phyloP scores from a whole-genome alignment of 2,113 vertebrate species.

The Lates calcarifer region DNA sequence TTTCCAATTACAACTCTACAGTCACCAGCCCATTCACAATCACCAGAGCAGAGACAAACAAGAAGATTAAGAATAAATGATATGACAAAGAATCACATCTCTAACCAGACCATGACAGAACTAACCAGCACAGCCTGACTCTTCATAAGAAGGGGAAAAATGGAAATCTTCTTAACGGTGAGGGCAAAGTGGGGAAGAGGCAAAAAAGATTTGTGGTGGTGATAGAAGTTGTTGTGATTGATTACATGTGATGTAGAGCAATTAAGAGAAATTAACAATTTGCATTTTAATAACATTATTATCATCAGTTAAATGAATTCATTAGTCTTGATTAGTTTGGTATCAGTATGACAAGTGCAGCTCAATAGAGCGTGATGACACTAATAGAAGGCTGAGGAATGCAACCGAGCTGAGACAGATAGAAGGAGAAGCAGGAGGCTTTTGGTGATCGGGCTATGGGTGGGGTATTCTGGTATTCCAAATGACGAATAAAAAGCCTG shows the following conservation, averaged over 20 bases:
- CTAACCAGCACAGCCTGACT: conserved; percentile 14
- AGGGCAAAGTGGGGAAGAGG: conserved; percentile 1
- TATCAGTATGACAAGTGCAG: conserved; percentile 84
- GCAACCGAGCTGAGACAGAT: conserved; percentile 47
- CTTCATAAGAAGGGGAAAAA: conserved; percentile 18
- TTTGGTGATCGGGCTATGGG: background rate
- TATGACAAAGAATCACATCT: conserved; percentile 68
- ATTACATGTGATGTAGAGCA: conserved; percentile 92
- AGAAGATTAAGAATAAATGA: conserved; percentile 73
- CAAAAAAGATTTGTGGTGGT: conserved; percentile 41
- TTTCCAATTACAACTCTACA: conserved; percentile 79
- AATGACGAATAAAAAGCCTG: too few species aligned
- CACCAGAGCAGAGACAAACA: conserved; percentile 71
- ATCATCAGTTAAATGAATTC: conserved; percentile 92
- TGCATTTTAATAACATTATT: conserved; percentile 99
- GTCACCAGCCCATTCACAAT: conserved; percentile 61
- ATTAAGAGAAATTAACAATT: conserved; percentile 95
- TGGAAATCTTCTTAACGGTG: background rate
- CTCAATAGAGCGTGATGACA: conserved; percentile 82
- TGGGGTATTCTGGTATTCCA: too few species aligned
- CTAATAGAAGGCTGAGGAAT: conserved; percentile 73
- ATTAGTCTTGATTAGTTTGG: conserved; percentile 97
- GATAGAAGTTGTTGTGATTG: conserved; percentile 85
- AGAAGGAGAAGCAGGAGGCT: conserved; percentile 13
- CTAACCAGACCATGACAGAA: conserved; percentile 65